Conservation (phyloP, 2,113 vertebrate genomes). For the Ancistrus triradiatus region DNA sequence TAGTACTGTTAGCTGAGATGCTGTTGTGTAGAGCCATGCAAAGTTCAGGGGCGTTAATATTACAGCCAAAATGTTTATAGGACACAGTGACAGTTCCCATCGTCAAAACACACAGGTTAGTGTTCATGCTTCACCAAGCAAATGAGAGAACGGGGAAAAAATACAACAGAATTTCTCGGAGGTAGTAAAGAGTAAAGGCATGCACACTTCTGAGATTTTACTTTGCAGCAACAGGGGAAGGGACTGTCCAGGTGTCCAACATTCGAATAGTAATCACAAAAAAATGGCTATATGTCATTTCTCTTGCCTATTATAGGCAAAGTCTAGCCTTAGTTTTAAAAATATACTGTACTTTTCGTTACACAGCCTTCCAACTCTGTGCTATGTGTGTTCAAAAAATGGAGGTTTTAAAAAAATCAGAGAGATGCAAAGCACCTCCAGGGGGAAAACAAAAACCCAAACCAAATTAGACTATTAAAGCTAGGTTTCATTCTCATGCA, state of each 20-base stretch:
- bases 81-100: no score
- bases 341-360: slow-evolving; percentile 10
- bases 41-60: no score
- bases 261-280: neutral
- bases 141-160: no score
- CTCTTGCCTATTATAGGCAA: slow-evolving; percentile 43
- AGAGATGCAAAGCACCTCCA: slow-evolving; percentile 56
- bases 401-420: slow-evolving; percentile 60
- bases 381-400: slow-evolving; percentile 48
- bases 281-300: neutral
- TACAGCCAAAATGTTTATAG: no score
- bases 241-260: slow-evolving; percentile 16
- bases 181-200: slow-evolving; percentile 52
- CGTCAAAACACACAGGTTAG: slow-evolving; percentile 61
- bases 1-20: no score
- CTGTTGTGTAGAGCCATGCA: no score
- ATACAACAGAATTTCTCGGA: slow-evolving; percentile 35
- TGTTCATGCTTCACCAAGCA: slow-evolving; percentile 59
- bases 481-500: slow-evolving; percentile 78
- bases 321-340: slow-evolving; percentile 27
- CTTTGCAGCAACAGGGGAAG: slow-evolving; percentile 52
- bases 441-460: slow-evolving; percentile 19
- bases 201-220: slow-evolving; percentile 64
- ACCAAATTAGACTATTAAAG: slow-evolving; percentile 53
- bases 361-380: slow-evolving; percentile 45